Evolutionary conservation across 30 jellyfish, hydroid and myxozoan genomes (phyloP), one percentile per base, ranked within the genome.

Genomic region (Turritopsis rubra): DNA sequence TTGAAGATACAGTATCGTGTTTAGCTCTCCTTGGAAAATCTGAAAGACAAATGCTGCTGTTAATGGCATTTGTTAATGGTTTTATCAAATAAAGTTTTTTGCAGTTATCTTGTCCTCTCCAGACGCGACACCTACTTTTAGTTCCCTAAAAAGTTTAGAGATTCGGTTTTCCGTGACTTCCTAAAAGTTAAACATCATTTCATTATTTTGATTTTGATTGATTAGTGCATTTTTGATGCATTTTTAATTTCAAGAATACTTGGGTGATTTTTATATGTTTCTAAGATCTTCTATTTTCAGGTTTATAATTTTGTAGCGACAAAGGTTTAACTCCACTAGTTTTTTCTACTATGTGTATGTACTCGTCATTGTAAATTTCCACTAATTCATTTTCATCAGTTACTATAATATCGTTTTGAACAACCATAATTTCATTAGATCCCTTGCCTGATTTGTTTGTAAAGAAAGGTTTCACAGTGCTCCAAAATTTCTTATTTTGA

Each of bases 21-120:
- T 54, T 54, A 54, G 72, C 72, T 54, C 72, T 54, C 72, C 72
- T 54, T n/a, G 72, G 72, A 54, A 54, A 54, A 54, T 16, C 72
- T 16, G 72, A 54, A 54, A 54, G 72, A 54, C 72, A 54, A 54
- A 54, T 54, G n/a, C 72, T 54, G 72, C n/a, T 54, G 72, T 54
- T 54, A 54, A 54, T 54, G 72, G 72, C 72, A 54, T 54, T 54
- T 54, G n/a, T 54, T 54, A 54, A 54, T 18, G 72, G 72, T 54
- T 54, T 54, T 54, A n/a, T 54, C 72, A 54, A 54, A 54, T 54
- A 54, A 54, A n/a, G 72, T 54, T 54, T 54, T 54, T 54, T 16
- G 72, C 18, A 18, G 72, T 54, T 54, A 54, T 54, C 72, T 54
- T 54, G 72, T 54, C 72, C 72, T 54, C 72, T 54, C 72, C 72